A percentile compares a stretch with the other conserved stretches of the same genome.
These are phyloP conservation scores for Nematostella vectensis DNA, from an alignment of 92 coral and sea anemone species.

Conservation along the genomic window DNA sequence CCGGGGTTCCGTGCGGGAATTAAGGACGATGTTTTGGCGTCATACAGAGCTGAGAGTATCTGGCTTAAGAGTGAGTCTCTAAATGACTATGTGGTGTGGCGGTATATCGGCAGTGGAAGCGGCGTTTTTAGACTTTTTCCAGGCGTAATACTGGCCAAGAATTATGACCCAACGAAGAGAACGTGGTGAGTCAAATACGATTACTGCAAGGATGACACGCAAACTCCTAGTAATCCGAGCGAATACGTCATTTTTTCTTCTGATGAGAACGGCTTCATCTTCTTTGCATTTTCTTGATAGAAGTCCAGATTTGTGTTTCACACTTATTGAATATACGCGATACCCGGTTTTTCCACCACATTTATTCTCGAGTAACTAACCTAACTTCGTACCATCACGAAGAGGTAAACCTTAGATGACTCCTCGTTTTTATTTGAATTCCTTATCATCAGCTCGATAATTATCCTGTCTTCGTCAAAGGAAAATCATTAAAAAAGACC, in stretches of 20 bases:
- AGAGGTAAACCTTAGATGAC: too few relatives aligned
- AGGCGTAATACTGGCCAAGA: slow-evolving; percentile 12
- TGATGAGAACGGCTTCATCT: too few relatives aligned
- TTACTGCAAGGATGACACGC: neutral
- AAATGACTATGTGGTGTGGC: slow-evolving; percentile 36
- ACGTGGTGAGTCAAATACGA: slow-evolving; percentile 44
- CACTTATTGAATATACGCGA: too few relatives aligned
- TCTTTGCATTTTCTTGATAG: too few relatives aligned
- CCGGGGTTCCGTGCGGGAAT: slow-evolving; percentile 39
- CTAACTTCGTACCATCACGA: too few relatives aligned
- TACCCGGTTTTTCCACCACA: too few relatives aligned
- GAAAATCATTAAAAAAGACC: too few relatives aligned
- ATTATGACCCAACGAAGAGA: slow-evolving; percentile 39
- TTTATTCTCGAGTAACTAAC: too few relatives aligned
- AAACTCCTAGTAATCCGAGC: neutral
- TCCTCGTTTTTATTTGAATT: too few relatives aligned
- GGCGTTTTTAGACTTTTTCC: slow-evolving; percentile 34
- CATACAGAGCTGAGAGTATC: slow-evolving; percentile 36
- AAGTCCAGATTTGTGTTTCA: too few relatives aligned
- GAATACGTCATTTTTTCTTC: neutral
- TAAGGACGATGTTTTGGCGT: slow-evolving; percentile 36
- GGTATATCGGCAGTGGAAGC: slow-evolving; percentile 38
- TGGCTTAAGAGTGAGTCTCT: slow-evolving; percentile 34
- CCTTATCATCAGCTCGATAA: too few relatives aligned
- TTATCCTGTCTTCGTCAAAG: too few relatives aligned